Percentiles rank a stretch among this genome's conserved stretches.
Evolutionary conservation across 2,113 vertebrate genomes (phyloP).

Genomic region (Numenius arquata): DNA sequence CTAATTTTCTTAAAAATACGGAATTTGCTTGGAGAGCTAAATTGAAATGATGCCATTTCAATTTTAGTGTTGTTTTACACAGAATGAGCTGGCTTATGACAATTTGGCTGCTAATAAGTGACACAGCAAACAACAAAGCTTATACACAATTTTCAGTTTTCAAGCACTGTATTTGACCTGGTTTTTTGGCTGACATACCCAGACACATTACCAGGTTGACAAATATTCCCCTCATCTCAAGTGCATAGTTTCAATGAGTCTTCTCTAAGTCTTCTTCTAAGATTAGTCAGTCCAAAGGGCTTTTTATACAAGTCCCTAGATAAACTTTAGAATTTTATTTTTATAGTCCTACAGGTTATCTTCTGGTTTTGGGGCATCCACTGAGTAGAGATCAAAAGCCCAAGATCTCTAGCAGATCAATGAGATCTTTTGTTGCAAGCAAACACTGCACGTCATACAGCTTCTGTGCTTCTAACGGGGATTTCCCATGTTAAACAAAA

Average conservation of each 20-base stretch:
- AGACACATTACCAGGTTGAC: neutral
- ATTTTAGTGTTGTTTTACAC: neutral
- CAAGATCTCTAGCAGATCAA: neutral
- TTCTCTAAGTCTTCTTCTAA: neutral
- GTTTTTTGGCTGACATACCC: neutral
- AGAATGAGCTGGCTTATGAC: neutral
- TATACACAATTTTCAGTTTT: neutral
- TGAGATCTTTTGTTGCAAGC: neutral
- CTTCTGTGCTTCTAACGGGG: neutral
- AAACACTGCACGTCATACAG: neutral
- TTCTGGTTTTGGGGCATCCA: neutral
- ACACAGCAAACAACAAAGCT: neutral
- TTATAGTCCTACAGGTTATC: neutral
- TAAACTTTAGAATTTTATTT: neutral
- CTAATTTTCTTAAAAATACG: slow-evolving; percentile 44
- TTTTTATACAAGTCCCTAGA: neutral
- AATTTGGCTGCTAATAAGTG: neutral
- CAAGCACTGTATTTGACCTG: neutral
- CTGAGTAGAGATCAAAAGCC: neutral
- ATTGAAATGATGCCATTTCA: neutral
- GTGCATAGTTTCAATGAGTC: neutral
- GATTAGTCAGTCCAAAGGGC: neutral
- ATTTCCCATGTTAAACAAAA: neutral
- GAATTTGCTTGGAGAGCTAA: neutral
- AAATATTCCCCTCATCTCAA: neutral